Conservation (phyloP, 2,888 invertebrate species). For the Sphaerophoria rueppellii region DNA sequence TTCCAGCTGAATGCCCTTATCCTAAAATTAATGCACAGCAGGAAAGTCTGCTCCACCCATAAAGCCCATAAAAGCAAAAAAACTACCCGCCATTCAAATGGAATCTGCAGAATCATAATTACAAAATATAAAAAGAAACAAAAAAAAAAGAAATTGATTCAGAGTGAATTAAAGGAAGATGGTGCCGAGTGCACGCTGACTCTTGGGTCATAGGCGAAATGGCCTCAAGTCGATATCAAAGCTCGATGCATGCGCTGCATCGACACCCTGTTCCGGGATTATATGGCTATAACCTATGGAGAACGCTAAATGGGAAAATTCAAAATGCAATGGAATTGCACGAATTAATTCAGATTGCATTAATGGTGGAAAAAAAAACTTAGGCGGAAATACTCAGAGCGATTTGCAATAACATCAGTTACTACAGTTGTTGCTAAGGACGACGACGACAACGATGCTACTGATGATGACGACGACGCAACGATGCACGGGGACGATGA, state of each 20-base stretch:
- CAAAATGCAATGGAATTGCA: conserved; percentile 63
- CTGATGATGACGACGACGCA: too few species aligned
- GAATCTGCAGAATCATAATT: conserved; percentile 68
- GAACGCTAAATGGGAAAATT: conserved; percentile 34
- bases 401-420: conserved; percentile 27
- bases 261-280: too few species aligned
- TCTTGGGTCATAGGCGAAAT: conserved; percentile 53
- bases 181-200: not conserved
- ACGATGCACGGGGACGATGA: not conserved
- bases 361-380: not conserved
- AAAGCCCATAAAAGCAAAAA: conserved; percentile 7
- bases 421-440: conserved; percentile 24
- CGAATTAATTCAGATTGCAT: conserved; percentile 51
- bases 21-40: too few species aligned
- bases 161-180: conserved; percentile 49
- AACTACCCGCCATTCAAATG: conserved; percentile 61
- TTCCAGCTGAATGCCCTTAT: too few species aligned
- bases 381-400: conserved; percentile 51
- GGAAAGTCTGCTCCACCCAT: not conserved
- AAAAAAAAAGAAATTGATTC: conserved; percentile 55
- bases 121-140: conserved; percentile 41
- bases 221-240: conserved; percentile 6
- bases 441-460: too few species aligned
- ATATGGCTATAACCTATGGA: conserved; percentile 43
- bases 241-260: not conserved